phyloP scores from a whole-genome alignment of 2,888 invertebrate species.

The Piscicola geometra region DNA sequence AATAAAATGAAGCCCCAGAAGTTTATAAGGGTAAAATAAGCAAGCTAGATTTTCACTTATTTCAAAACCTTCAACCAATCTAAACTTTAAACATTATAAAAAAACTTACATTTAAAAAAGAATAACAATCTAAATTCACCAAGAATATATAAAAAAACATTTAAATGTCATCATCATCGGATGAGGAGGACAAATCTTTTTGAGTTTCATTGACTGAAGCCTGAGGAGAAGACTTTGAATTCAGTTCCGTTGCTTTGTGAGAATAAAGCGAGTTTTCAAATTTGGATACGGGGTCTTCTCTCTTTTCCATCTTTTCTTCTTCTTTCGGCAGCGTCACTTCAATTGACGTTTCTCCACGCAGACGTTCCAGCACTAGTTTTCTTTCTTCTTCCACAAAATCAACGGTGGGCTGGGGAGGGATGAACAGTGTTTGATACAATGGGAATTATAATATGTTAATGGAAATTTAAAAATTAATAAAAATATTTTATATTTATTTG shows the following conservation, averaged over 20 bases:
- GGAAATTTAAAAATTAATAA: background rate
- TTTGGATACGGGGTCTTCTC: background rate
- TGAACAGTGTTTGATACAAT: too few relatives aligned
- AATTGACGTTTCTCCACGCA: too few relatives aligned
- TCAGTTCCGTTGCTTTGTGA: background rate
- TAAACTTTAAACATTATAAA: too few relatives aligned
- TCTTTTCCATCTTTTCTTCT: background rate
- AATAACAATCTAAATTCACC: too few relatives aligned
- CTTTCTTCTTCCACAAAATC: slow-evolving; percentile 1
- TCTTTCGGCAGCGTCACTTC: background rate
- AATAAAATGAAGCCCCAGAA: too few relatives aligned
- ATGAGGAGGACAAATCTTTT: background rate
- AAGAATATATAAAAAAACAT: background rate
- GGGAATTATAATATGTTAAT: background rate
- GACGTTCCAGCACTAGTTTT: background rate
- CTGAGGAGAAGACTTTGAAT: background rate
- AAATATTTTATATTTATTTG: background rate
- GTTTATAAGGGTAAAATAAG: too few relatives aligned
- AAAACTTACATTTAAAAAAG: too few relatives aligned
- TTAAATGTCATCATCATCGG: background rate
- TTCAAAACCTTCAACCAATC: too few relatives aligned
- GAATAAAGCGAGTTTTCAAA: background rate
- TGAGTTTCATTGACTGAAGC: background rate
- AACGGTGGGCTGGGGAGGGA: background rate
- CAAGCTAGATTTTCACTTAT: too few relatives aligned